Evolutionary conservation across 2,113 vertebrate genomes (phyloP), one percentile per base, ranked within the genome.

Genomic region (Dendropsophus ebraccatus): DNA sequence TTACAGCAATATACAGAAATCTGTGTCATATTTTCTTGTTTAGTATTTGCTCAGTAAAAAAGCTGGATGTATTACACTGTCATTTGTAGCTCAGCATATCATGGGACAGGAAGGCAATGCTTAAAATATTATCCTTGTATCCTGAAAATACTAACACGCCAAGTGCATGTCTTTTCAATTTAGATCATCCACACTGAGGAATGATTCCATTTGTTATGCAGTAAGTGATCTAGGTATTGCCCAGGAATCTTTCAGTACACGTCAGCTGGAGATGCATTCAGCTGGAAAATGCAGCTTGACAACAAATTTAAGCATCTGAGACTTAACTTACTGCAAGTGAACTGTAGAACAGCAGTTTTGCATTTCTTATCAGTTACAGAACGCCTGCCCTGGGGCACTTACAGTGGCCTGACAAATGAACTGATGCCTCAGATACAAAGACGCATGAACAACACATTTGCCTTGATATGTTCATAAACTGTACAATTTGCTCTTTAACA

Each of bases 161-260:
- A 77, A 54, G 12, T 25, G 45, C 54, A 58, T 79, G 81, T 82
- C 81, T 49, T 35, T 82, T 49, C 25, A 52, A 82, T 82, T 70
- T 70, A 25, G 81, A 82, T 82, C 81, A 82, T 52, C 25, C 9
- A 52, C 17, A 28, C 62, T 82, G 81, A 72, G 65, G 65, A 52
- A 49, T 52, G 49, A 52, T 47, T 32, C 65, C 65, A 70, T 82
- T 82, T 82, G 45, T 65, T 49, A 82, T 52, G 65, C 65, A 37
- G 65, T 82, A 82, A 82, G 45, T 70, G 65, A 70, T 49, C 81
- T 72, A 72, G 49, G 32, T 70, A 72, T 70, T 70, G 60, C 81
- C 49, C 19, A 37, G 30, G 77, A 54, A 62, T 60, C 35, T 45
- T 52, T 50, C 41, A 82, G 19, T n/a, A 82, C 35, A 13, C 16